A percentile compares a stretch with the other conserved stretches of the same genome.
Conservation (phyloP, 2,113 vertebrate species). For the Indicator maculatus region DNA sequence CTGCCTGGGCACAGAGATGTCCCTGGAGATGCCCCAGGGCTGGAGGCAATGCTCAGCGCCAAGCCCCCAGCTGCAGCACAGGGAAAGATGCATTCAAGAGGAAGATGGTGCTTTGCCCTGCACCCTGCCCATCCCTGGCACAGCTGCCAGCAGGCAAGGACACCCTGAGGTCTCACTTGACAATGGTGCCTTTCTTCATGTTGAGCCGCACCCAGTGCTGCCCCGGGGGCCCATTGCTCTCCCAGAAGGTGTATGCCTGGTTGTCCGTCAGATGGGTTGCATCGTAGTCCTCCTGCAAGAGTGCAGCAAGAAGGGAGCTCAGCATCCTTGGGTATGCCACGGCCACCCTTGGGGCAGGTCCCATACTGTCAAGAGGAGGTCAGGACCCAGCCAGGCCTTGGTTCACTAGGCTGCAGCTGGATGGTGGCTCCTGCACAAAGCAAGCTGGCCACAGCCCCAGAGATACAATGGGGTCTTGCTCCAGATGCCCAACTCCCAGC, state of each 20-base stretch:
- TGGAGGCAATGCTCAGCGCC: background rate
- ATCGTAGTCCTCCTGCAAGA: constrained; percentile 84
- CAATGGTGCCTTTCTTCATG: constrained; percentile 92
- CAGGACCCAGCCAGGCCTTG: background rate
- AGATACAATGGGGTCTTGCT: background rate
- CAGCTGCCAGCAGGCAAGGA: background rate
- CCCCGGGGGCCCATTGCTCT: constrained; percentile 88
- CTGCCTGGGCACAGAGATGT: background rate
- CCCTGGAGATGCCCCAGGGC: background rate
- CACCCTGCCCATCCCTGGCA: background rate
- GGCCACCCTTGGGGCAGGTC: background rate
- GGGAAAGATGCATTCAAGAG: background rate
- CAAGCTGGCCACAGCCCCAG: background rate
- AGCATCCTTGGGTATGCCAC: background rate
- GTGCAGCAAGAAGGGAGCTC: background rate
- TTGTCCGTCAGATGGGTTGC: constrained; percentile 87
- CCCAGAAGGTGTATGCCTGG: constrained; percentile 89
- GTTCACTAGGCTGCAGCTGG: background rate
- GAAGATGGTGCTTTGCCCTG: background rate
- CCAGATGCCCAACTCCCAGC: accelerated
- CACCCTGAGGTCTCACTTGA: constrained; percentile 83
- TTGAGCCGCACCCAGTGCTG: constrained; percentile 97
- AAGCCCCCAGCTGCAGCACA: background rate
- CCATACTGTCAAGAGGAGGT: background rate
- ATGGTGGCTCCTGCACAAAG: background rate